These are phyloP conservation scores for Ochropacha duplaris DNA, from an alignment of 2,888 invertebrate genomes.

Conservation along the genomic window DNA sequence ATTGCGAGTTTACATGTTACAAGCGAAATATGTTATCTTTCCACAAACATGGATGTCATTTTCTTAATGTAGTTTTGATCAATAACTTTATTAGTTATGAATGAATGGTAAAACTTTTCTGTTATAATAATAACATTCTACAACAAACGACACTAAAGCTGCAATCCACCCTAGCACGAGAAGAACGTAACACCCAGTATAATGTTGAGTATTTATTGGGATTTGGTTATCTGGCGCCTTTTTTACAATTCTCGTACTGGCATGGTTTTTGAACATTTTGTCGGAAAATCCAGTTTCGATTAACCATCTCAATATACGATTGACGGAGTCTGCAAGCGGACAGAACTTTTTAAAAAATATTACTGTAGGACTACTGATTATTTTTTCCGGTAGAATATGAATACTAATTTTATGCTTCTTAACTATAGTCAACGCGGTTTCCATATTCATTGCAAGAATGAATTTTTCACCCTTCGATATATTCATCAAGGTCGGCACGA, in stretches of 20 bases:
- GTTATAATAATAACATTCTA: constrained; percentile 38
- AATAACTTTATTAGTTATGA: not conserved
- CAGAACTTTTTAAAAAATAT: constrained; percentile 68
- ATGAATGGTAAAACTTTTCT: not conserved
- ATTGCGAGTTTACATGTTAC: constrained; percentile 4
- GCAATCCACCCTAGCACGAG: constrained; percentile 55
- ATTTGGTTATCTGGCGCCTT: constrained; percentile 24
- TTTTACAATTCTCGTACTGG: constrained; percentile 11
- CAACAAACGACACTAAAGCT: constrained; percentile 45
- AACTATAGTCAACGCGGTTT: constrained; percentile 41
- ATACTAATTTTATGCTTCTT: constrained; percentile 36
- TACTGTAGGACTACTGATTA: constrained; percentile 51
- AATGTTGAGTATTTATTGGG: constrained; percentile 54
- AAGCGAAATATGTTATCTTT: constrained; percentile 5
- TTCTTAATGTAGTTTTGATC: constrained; percentile 25
- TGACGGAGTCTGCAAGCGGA: constrained; percentile 45
- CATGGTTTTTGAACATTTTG: constrained; percentile 49
- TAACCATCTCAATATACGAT: constrained; percentile 47
- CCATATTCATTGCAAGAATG: constrained; percentile 56
- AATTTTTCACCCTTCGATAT: constrained; percentile 53
- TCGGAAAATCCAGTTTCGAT: constrained; percentile 52
- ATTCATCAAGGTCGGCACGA: constrained; percentile 38
- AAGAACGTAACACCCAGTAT: constrained; percentile 58
- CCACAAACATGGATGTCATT: constrained; percentile 1
- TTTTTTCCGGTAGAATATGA: constrained; percentile 47